phyloP scores from a whole-genome alignment of 2,113 vertebrate species.

The Acanthochromis polyacanthus region DNA sequence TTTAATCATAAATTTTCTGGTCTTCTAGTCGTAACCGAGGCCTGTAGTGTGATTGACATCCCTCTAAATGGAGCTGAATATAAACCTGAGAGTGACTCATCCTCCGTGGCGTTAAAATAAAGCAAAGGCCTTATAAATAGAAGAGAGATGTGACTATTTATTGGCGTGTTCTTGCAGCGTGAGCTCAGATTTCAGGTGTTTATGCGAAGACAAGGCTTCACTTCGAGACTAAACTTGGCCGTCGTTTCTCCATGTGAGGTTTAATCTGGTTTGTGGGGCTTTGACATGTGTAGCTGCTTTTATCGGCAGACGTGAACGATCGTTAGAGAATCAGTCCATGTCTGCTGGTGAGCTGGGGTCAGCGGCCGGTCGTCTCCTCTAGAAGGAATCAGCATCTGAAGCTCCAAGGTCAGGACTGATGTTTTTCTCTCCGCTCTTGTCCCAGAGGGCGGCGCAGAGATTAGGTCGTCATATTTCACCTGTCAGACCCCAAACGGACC shows the following conservation, averaged over 20 bases:
- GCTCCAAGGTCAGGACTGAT: constrained; percentile 76
- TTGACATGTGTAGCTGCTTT: constrained; percentile 27
- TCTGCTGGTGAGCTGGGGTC: constrained; percentile 27
- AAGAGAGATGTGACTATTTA: constrained; percentile 37
- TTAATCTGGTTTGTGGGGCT: constrained; percentile 13
- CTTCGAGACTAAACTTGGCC: not conserved
- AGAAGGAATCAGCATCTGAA: constrained; percentile 76
- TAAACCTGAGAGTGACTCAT: constrained; percentile 54
- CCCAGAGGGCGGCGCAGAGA: constrained; percentile 67
- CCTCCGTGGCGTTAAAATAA: constrained; percentile 36
- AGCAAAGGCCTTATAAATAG: constrained; percentile 61
- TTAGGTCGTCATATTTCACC: constrained; percentile 79
- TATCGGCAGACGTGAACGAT: constrained; percentile 26
- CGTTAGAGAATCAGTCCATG: not conserved
- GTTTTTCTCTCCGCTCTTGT: constrained; percentile 70
- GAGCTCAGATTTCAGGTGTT: constrained; percentile 59
- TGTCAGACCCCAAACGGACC: constrained; percentile 72
- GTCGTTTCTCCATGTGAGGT: not conserved
- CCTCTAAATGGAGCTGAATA: constrained; percentile 46
- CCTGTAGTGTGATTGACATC: constrained; percentile 31
- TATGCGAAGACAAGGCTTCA: constrained; percentile 52
- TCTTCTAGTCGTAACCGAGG: not conserved
- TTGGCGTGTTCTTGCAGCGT: constrained; percentile 12
- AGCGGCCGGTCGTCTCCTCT: constrained; percentile 60
- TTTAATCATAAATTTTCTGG: constrained; percentile 8